phyloP scores from a whole-genome alignment of 1,140 invertebrate genomes.

The Platyura marginata region DNA sequence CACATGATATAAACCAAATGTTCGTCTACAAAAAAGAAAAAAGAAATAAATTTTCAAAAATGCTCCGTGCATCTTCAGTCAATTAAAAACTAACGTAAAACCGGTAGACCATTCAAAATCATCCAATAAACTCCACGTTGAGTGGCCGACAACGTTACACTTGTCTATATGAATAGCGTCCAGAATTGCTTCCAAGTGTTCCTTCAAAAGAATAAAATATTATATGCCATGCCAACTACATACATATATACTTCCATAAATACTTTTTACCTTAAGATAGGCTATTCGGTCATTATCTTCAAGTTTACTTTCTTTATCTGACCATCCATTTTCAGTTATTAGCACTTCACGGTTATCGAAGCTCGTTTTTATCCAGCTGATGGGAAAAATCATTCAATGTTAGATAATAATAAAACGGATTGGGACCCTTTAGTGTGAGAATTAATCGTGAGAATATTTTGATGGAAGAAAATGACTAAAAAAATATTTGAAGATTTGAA shows the following conservation, averaged over 20 bases:
- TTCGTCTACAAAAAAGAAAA: no score
- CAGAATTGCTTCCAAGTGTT: background rate
- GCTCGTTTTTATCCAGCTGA: slow-evolving; percentile 12
- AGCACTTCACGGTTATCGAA: slow-evolving; percentile 26
- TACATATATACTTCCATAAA: no score
- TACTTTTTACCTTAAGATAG: slow-evolving; percentile 13
- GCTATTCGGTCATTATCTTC: slow-evolving; percentile 30
- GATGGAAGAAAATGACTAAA: slow-evolving; percentile 10
- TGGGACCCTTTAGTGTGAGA: no score
- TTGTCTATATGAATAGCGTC: background rate
- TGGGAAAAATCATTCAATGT: no score
- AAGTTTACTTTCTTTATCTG: slow-evolving; percentile 27
- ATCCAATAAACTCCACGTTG: slow-evolving; percentile 53
- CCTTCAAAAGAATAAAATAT: no score
- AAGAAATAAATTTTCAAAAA: no score
- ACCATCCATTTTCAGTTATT: slow-evolving; percentile 53
- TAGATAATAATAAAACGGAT: no score
- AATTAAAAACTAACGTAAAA: slow-evolving; percentile 43
- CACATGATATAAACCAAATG: background rate
- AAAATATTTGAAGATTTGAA: slow-evolving; percentile 3
- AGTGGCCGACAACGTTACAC: background rate
- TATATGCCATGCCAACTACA: no score
- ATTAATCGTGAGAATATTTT: no score
- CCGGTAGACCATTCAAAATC: slow-evolving; percentile 61
- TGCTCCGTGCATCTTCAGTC: no score